Evolutionary conservation across 2,113 vertebrate genomes (phyloP).

Genomic region (Parotia lawesii): DNA sequence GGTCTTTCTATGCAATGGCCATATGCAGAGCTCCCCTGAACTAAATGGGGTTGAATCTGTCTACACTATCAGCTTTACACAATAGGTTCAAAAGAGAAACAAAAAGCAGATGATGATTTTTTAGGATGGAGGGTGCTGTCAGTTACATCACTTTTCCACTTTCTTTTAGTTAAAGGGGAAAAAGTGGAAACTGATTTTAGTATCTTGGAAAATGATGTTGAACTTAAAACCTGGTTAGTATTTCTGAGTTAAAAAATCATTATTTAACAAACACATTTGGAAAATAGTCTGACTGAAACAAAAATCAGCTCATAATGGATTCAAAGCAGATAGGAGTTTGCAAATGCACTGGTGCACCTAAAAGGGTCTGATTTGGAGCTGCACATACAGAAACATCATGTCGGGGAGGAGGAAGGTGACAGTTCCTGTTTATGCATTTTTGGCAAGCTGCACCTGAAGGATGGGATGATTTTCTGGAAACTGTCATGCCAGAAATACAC

Average conservation of each 20-base stretch:
- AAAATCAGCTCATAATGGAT: not conserved
- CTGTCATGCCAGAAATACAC: slow-evolving; percentile 34
- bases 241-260: not conserved
- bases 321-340: not conserved
- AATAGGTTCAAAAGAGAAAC: not conserved
- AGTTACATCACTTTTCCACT: not conserved
- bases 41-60: not conserved
- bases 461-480: slow-evolving; percentile 42
- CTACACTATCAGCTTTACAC: not conserved
- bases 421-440: slow-evolving; percentile 49
- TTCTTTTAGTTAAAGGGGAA: not conserved
- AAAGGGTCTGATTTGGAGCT: not conserved
- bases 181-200: not conserved
- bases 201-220: not conserved
- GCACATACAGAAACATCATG: not conserved
- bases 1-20: not conserved
- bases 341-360: not conserved
- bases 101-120: not conserved
- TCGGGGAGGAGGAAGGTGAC: slow-evolving; percentile 46
- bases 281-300: not conserved
- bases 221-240: not conserved
- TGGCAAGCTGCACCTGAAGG: slow-evolving; percentile 53
- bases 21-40: not conserved
- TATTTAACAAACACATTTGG: not conserved
- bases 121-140: not conserved